These are phyloP conservation scores for Drosophila orosa DNA, from an alignment of 1,140 invertebrate species.

Conservation along the genomic window DNA sequence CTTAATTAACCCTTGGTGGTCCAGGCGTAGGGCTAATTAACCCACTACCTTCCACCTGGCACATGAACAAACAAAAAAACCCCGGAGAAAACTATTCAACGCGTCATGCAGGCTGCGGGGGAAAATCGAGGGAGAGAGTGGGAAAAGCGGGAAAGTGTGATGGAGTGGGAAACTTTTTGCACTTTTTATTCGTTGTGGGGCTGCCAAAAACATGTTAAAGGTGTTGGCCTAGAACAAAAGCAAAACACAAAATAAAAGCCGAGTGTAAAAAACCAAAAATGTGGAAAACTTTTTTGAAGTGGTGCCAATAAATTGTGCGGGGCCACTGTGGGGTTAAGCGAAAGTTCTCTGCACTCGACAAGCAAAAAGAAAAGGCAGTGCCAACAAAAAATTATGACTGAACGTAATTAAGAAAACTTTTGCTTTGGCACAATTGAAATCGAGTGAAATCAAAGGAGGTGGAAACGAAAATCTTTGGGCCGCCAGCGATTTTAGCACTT, in stretches of 20 bases:
- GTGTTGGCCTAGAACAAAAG: conserved; percentile 66
- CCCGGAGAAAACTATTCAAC: conserved; percentile 47
- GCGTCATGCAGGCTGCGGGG: conserved; percentile 52
- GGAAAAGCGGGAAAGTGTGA: conserved; percentile 24
- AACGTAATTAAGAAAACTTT: conserved; percentile 74
- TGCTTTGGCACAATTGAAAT: conserved; percentile 61
- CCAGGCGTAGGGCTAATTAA: conserved; percentile 59
- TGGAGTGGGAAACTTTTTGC: conserved; percentile 41
- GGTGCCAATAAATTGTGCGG: conserved; percentile 72
- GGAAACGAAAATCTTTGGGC: conserved; percentile 30
- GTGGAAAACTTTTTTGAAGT: conserved; percentile 64
- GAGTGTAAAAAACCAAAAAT: conserved; percentile 33
- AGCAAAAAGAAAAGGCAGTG: conserved; percentile 21
- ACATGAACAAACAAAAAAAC: conserved; percentile 41
- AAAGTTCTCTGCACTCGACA: conserved; percentile 62
- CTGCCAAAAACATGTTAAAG: conserved; percentile 77
- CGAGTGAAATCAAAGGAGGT: conserved; percentile 37
- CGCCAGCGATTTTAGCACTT: conserved; percentile 58
- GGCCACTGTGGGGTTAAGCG: conserved; percentile 59
- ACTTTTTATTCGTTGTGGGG: conserved; percentile 55
- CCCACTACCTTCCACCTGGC: conserved; percentile 66
- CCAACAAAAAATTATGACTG: conserved; percentile 48
- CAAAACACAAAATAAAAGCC: conserved; percentile 14
- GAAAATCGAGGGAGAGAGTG: conserved; percentile 7
- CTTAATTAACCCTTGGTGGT: conserved; percentile 66